Conservation (phyloP, 2,113 vertebrate genomes). For the Cryptoleucopteryx plumbea region DNA sequence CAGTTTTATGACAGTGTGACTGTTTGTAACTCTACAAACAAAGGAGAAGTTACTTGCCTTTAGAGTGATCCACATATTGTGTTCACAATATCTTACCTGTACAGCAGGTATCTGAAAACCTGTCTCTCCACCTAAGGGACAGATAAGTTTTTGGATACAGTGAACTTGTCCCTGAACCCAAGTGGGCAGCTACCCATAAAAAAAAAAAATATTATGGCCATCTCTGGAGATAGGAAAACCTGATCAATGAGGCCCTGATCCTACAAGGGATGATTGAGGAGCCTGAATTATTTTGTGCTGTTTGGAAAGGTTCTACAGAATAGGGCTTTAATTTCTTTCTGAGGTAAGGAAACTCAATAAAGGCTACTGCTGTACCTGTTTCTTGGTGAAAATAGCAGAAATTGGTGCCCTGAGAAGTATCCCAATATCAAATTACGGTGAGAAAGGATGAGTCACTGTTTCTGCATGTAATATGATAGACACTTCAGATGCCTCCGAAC, state of each 20-base stretch:
- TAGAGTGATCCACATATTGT: neutral
- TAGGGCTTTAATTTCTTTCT: neutral
- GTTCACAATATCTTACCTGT: neutral
- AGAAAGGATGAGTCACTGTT: neutral
- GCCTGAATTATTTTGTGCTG: neutral
- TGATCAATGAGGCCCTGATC: neutral
- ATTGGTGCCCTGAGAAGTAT: neutral
- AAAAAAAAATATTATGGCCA: neutral
- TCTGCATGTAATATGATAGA: rapidly evolving
- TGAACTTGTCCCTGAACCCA: neutral
- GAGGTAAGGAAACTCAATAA: neutral
- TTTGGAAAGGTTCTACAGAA: neutral
- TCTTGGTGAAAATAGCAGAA: neutral
- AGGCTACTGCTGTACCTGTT: neutral
- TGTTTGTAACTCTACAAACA: neutral
- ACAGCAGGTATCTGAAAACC: neutral
- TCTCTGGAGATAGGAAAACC: neutral
- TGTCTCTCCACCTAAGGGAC: neutral
- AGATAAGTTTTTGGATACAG: neutral
- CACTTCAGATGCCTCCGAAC: neutral
- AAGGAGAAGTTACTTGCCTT: neutral
- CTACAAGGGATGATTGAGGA: neutral
- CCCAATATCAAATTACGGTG: neutral
- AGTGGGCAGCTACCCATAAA: neutral
- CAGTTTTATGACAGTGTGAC: neutral